A percentile compares a stretch with the other conserved stretches of the same genome.
Evolutionary conservation across 1,140 invertebrate genomes (phyloP).

Genomic region (Calycopis cecrops): DNA sequence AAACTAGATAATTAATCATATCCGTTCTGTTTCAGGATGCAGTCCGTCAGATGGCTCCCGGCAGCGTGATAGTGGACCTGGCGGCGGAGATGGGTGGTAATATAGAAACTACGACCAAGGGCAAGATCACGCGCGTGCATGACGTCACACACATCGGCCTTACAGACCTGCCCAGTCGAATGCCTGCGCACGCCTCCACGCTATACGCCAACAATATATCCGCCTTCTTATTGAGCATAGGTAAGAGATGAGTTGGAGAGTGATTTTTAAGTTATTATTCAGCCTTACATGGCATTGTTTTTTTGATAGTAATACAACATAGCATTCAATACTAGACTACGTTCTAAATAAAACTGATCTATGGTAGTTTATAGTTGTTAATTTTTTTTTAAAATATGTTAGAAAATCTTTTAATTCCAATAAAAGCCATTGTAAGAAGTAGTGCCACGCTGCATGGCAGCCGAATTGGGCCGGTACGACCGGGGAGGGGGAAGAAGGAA

Average conservation of each 20-base stretch:
- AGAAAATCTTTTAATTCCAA: too few relatives aligned
- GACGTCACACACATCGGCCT: conserved; percentile 91
- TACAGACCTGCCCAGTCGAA: conserved; percentile 88
- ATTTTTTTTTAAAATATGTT: too few relatives aligned
- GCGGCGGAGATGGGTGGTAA: conserved; percentile 94
- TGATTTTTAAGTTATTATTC: neutral
- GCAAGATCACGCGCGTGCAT: conserved; percentile 84
- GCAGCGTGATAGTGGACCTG: conserved; percentile 92
- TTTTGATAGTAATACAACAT: too few relatives aligned
- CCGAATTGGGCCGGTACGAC: too few relatives aligned
- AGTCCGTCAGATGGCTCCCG: conserved; percentile 90
- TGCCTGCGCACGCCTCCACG: conserved; percentile 91
- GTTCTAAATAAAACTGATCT: too few relatives aligned
- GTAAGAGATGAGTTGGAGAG: conserved; percentile 56
- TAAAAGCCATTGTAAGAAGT: too few relatives aligned
- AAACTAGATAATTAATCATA: too few relatives aligned
- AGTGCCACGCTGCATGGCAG: too few relatives aligned
- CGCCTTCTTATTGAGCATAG: conserved; percentile 89
- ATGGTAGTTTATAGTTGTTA: too few relatives aligned
- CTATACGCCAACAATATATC: conserved; percentile 94
- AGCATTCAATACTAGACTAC: too few relatives aligned
- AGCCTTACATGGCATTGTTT: too few relatives aligned
- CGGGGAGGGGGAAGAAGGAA: too few relatives aligned
- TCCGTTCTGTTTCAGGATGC: conserved; percentile 78
- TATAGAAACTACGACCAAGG: conserved; percentile 88